Evolutionary conservation across 2,113 vertebrate genomes (phyloP).

Genomic region (Struthidea cinerea): DNA sequence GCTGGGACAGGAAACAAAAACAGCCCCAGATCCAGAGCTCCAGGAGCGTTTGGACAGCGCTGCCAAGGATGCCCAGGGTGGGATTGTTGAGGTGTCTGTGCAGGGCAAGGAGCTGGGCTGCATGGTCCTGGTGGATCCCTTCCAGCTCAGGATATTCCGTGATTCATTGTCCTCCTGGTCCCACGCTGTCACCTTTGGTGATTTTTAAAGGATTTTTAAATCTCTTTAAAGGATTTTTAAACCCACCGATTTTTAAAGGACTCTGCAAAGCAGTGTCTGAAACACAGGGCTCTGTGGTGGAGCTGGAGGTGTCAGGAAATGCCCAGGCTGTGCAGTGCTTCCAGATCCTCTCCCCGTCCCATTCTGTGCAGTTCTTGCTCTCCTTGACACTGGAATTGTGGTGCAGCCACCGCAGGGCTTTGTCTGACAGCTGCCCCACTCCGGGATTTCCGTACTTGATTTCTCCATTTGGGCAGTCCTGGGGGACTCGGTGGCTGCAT

Average conservation of each 20-base stretch:
- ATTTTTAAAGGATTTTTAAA: neutral
- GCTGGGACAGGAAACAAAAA: neutral
- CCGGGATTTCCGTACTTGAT: neutral
- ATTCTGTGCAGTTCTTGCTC: neutral
- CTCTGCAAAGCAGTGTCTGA: neutral
- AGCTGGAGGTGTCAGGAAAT: neutral
- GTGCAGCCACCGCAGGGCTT: neutral
- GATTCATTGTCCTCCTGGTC: neutral
- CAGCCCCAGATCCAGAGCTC: neutral
- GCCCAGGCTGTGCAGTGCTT: too few species aligned
- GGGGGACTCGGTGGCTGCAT: neutral
- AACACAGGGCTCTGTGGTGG: neutral
- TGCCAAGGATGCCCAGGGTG: neutral
- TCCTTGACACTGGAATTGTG: neutral
- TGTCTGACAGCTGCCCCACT: neutral
- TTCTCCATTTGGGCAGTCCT: neutral
- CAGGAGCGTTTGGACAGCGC: accelerated
- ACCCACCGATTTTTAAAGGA: neutral
- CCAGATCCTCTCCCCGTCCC: neutral
- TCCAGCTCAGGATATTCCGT: neutral
- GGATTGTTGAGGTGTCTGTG: neutral
- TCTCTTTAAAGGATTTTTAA: neutral
- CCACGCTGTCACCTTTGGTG: neutral
- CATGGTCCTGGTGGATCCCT: neutral
- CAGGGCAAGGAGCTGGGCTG: neutral